A percentile compares a stretch with the other conserved stretches of the same genome.
phyloP scores from a whole-genome alignment of 2,888 invertebrate genomes.

The Cosmia trapezina region DNA sequence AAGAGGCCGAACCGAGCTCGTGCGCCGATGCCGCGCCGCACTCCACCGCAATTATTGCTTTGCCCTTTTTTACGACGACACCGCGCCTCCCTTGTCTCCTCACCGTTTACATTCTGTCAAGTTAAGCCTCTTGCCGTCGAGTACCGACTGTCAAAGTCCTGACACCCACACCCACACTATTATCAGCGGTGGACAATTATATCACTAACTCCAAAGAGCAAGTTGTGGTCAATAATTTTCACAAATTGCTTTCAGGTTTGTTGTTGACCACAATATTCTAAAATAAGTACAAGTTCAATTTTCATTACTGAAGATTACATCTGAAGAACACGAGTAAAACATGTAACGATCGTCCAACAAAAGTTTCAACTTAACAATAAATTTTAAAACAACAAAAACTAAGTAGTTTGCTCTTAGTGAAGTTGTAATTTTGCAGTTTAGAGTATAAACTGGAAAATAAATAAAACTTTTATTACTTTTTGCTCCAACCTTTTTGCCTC shows the following conservation, averaged over 20 bases:
- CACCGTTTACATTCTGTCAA: constrained; percentile 82
- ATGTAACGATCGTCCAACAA: constrained; percentile 6
- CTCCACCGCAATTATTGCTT: constrained; percentile 81
- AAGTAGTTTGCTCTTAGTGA: constrained; percentile 56
- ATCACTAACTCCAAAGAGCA: constrained; percentile 63
- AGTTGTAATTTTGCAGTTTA: constrained; percentile 71
- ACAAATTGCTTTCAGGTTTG: constrained; percentile 27
- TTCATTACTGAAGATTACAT: not conserved
- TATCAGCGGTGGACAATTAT: constrained; percentile 61
- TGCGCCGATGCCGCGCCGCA: constrained; percentile 78
- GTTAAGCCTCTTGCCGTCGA: constrained; percentile 78
- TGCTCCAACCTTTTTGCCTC: constrained; percentile 80
- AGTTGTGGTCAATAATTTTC: constrained; percentile 30
- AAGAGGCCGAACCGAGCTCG: constrained; percentile 82
- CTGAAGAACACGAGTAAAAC: not conserved
- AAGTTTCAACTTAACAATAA: constrained; percentile 19
- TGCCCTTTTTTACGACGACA: constrained; percentile 80
- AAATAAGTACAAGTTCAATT: not conserved
- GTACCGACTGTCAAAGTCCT: constrained; percentile 74
- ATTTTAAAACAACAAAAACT: constrained; percentile 52
- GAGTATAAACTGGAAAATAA: constrained; percentile 77
- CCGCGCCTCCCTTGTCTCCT: constrained; percentile 77
- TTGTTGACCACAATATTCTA: constrained; percentile 26
- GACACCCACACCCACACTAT: constrained; percentile 68
- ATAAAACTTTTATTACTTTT: constrained; percentile 83